These are phyloP conservation scores for Acronicta alni DNA, from an alignment of 2,888 invertebrate genomes.

Conservation along the genomic window DNA sequence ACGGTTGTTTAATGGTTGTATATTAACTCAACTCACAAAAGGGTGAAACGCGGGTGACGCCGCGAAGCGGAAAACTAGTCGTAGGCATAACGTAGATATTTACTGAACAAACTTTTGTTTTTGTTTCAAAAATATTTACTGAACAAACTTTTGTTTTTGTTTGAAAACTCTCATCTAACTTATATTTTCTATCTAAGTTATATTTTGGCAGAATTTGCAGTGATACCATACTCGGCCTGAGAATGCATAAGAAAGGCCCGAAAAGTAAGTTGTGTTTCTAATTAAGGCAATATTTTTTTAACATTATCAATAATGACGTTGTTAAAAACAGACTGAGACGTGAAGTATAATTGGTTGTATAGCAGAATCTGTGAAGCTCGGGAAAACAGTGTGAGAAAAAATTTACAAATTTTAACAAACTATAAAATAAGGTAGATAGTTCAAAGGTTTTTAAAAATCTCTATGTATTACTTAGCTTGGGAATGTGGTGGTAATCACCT, in stretches of 20 bases:
- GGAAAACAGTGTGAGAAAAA: too few relatives aligned
- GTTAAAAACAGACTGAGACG: too few relatives aligned
- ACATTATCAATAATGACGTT: too few relatives aligned
- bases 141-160: constrained; percentile 41
- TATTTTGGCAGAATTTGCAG: constrained; percentile 19
- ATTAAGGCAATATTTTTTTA: too few relatives aligned
- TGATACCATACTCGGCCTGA: constrained; percentile 1
- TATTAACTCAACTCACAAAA: constrained; percentile 49
- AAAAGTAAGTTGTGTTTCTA: not conserved
- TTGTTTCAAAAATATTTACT: constrained; percentile 36
- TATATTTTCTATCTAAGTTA: too few relatives aligned
- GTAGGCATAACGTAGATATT: constrained; percentile 38
- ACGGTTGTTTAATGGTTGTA: constrained; percentile 18
- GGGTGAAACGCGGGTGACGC: constrained; percentile 44
- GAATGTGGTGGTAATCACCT: too few relatives aligned
- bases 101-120: constrained; percentile 36
- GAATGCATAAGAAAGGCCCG: not conserved
- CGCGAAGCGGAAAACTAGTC: constrained; percentile 54
- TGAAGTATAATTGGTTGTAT: too few relatives aligned
- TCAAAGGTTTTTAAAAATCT: too few relatives aligned
- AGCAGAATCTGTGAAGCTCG: too few relatives aligned
- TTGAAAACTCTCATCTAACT: constrained; percentile 29
- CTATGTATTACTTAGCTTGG: too few relatives aligned
- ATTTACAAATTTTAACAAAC: too few relatives aligned
- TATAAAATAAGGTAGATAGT: too few relatives aligned